Base-by-base conservation (phyloP, 2,113 vertebrate genomes). In the Cinclus mexicanus region DNA sequence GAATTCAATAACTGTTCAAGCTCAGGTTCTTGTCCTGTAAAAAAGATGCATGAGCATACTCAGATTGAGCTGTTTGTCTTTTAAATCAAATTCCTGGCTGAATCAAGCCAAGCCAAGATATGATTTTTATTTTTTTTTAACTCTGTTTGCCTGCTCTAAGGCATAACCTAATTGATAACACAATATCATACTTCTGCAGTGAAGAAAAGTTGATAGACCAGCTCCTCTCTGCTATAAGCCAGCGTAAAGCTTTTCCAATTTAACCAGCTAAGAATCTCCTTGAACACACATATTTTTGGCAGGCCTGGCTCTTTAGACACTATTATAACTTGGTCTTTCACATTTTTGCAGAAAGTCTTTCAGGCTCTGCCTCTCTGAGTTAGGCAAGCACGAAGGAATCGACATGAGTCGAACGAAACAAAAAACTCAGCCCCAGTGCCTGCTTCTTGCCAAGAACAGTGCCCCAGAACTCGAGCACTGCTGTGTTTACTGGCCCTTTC, bases 401-500 rank as follows among this genome's bases (percentile, higher is more conserved):
- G 20, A 83, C 65, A 55, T 1, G 53, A 93, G 47, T 75, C 21
- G 44, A 90, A 76, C 90, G 56, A 53, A 92, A 85, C 50, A 39
- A 44, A 50, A 70, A 79, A 47, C 90, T 92, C 85, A 87, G 81
- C 81, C 83, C 91, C 59, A 72, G 70, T 83, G 80, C 94, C 33
- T 86, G 71, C 44, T 87, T 86, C 96, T 97, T 94, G 63, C 81
- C 96, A 96, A 97, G 96, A 97, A 97, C 77, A 53, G 74, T 94
- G 93, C 93, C 94, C 94, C 83, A 79, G 95, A 87, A 94, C 84
- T 76, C 57, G 81, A 28, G 92, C 77, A 33, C n/a, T 94, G 77
- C 97, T 96, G 79, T 94, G 94, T 81, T 97, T 92, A 64, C 89
- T 64, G 89, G 95, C 83, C 97, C 93, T 95, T 95, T 92, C 95